A percentile compares a stretch with the other conserved stretches of the same genome.
phyloP scores from a whole-genome alignment of 2,797 vertebrate genomes.

The Eulemur coronatus region DNA sequence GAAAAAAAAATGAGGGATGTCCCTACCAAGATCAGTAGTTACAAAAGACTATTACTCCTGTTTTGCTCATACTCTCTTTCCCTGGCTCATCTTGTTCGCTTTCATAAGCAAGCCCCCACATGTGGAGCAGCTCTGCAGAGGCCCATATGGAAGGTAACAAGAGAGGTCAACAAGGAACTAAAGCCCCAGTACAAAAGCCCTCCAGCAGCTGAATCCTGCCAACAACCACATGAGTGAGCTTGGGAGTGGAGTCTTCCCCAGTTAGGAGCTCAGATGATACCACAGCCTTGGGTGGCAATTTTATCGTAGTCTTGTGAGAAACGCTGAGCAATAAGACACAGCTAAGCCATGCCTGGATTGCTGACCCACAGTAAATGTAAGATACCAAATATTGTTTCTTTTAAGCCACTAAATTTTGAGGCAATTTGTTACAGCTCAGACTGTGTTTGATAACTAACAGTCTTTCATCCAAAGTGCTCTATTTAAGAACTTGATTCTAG shows the following conservation, averaged over 20 bases:
- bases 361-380: background rate
- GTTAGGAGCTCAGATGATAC: background rate
- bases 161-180: background rate
- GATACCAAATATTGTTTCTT: background rate
- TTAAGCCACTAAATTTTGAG: background rate
- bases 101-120: background rate
- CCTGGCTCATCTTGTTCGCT: background rate
- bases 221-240: background rate
- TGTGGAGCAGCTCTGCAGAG: background rate
- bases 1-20: background rate
- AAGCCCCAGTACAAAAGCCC: background rate
- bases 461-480: background rate
- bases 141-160: background rate
- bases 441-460: background rate
- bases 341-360: background rate
- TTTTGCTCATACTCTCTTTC: background rate
- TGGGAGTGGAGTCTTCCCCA: background rate
- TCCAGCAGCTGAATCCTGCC: background rate
- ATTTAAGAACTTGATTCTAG: background rate
- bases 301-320: background rate
- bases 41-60: background rate
- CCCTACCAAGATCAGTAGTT: background rate
- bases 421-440: background rate
- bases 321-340: background rate
- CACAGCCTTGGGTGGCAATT: background rate